Evolutionary conservation across 1,140 invertebrate genomes (phyloP).

Genomic region (Ips typographus): DNA sequence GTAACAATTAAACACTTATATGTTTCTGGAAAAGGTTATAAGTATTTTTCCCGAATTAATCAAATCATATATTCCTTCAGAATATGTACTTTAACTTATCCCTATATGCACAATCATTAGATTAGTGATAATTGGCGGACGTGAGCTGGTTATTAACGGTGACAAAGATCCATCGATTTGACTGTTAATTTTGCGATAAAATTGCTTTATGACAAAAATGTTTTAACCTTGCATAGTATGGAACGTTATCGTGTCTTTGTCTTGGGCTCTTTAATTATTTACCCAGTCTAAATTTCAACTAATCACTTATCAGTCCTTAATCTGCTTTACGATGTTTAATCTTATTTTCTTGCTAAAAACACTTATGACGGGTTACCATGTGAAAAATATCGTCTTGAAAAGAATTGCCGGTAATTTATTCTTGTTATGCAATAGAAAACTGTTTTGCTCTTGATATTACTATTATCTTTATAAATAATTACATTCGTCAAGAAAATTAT

Average conservation of each 20-base stretch:
- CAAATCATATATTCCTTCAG: not conserved
- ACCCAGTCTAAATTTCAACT: conserved; percentile 25
- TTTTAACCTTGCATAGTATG: conserved; percentile 21
- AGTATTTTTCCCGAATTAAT: not conserved
- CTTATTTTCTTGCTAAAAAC: conserved; percentile 35
- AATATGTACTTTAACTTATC: not conserved
- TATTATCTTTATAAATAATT: conserved; percentile 33
- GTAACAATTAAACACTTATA: not conserved
- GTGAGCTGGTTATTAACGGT: not conserved
- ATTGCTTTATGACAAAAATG: conserved; percentile 12
- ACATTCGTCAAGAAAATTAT: conserved; percentile 31
- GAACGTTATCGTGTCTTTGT: conserved; percentile 31
- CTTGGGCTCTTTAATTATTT: conserved; percentile 31
- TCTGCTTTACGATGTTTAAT: conserved; percentile 32
- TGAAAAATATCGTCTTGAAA: conserved; percentile 28
- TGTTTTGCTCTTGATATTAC: conserved; percentile 24
- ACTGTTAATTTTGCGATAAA: conserved; percentile 2
- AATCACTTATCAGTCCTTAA: conserved; percentile 35
- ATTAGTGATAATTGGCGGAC: not conserved
- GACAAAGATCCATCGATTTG: not conserved
- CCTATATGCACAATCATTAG: not conserved
- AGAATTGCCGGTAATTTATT: conserved; percentile 34
- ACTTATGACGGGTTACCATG: conserved; percentile 29
- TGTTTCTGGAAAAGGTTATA: not conserved
- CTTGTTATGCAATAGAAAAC: conserved; percentile 31